These are phyloP conservation scores for Cantharis rustica DNA, from an alignment of 2,888 invertebrate genomes.

Conservation along the genomic window DNA sequence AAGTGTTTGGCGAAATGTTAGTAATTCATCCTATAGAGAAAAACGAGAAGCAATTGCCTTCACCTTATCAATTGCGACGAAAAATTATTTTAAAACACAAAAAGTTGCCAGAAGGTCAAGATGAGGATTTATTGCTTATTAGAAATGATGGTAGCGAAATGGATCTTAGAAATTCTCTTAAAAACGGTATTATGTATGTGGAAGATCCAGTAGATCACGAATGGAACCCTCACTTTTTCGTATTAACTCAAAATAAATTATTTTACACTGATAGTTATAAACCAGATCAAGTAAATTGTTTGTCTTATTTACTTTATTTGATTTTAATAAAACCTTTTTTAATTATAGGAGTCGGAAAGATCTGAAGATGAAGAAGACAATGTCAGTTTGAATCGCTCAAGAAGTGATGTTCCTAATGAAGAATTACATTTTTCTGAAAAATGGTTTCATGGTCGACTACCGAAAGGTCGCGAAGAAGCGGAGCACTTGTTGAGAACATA, in stretches of 20 bases:
- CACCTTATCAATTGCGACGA: slow-evolving; percentile 77
- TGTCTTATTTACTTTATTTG: background rate
- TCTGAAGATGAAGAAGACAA: slow-evolving; percentile 57
- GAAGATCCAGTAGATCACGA: slow-evolving; percentile 88
- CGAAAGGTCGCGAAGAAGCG: slow-evolving; percentile 79
- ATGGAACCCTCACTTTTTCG: slow-evolving; percentile 94
- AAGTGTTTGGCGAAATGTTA: slow-evolving; percentile 86
- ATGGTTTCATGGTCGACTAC: slow-evolving; percentile 91
- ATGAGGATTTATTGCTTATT: slow-evolving; percentile 68
- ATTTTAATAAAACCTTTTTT: background rate
- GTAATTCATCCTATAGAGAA: slow-evolving; percentile 78
- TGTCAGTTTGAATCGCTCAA: slow-evolving; percentile 59
- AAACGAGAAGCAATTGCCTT: slow-evolving; percentile 79
- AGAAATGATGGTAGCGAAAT: slow-evolving; percentile 69
- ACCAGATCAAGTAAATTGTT: slow-evolving; percentile 47
- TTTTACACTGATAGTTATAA: slow-evolving; percentile 80
- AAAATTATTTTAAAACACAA: slow-evolving; percentile 90
- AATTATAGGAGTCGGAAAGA: slow-evolving; percentile 43
- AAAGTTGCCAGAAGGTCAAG: slow-evolving; percentile 88
- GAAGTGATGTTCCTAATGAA: slow-evolving; percentile 75
- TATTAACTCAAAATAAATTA: slow-evolving; percentile 84
- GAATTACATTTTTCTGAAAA: slow-evolving; percentile 90
- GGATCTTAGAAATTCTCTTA: slow-evolving; percentile 80
- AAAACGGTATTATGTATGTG: slow-evolving; percentile 86
- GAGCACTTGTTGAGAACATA: slow-evolving; percentile 77